These are phyloP conservation scores for Bergia puertoricense DNA, from an alignment of 92 coral and sea anemone species.

Conservation along the genomic window DNA sequence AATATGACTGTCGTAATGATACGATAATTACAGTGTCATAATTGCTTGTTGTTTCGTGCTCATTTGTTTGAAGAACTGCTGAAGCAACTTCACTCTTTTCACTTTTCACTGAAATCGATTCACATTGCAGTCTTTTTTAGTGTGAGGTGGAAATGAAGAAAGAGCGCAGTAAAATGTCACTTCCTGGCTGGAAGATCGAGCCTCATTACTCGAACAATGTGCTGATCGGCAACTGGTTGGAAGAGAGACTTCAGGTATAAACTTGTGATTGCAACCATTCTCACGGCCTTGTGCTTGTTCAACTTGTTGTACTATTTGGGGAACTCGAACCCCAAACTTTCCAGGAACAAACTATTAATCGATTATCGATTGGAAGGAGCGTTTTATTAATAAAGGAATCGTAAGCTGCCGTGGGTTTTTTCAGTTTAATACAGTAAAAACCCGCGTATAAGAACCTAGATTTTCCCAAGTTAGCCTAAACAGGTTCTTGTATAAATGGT, in stretches of 20 bases:
- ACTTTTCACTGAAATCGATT: not conserved
- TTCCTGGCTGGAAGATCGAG: slow-evolving; percentile 73
- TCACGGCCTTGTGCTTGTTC: no score
- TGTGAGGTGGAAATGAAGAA: not conserved
- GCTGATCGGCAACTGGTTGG: slow-evolving; percentile 78
- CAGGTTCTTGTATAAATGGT: no score
- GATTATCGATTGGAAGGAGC: no score
- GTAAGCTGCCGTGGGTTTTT: no score
- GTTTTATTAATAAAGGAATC: no score
- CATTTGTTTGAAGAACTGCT: no score
- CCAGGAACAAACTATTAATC: not conserved
- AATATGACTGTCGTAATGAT: not conserved
- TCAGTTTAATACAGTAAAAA: no score
- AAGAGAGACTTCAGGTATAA: slow-evolving; percentile 59
- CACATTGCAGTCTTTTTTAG: not conserved
- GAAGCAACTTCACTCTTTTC: not conserved
- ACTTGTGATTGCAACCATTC: not conserved
- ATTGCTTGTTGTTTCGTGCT: not conserved
- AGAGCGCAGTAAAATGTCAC: slow-evolving; percentile 43
- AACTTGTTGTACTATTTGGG: no score
- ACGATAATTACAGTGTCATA: slow-evolving; percentile 21
- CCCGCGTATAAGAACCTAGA: no score
- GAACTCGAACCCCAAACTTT: no score
- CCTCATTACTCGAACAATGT: slow-evolving; percentile 57
- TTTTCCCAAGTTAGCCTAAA: no score